phyloP scores from a whole-genome alignment of 92 coral and sea anemone species.

The Umimayanthus chanpuru region DNA sequence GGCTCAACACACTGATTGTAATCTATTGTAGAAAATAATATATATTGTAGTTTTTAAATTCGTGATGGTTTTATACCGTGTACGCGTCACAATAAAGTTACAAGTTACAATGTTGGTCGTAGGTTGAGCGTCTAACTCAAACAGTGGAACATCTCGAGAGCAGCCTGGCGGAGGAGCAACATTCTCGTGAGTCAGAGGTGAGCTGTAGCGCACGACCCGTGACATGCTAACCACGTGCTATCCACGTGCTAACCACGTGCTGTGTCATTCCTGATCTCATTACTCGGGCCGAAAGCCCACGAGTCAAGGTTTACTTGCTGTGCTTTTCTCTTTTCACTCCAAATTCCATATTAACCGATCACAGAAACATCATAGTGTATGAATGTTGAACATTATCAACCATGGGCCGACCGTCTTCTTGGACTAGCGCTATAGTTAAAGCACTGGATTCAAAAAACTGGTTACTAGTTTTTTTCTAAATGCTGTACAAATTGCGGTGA shows the following conservation, averaged over 20 bases:
- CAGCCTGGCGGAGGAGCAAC: slow-evolving; percentile 59
- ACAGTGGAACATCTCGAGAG: slow-evolving; percentile 69
- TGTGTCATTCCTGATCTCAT: not conserved
- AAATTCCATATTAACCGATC: not conserved
- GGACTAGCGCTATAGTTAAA: too few relatives aligned
- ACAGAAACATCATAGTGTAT: not conserved
- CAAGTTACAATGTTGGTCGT: too few relatives aligned
- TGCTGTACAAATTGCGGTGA: too few relatives aligned
- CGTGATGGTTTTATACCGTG: too few relatives aligned
- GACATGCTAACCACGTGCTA: not conserved
- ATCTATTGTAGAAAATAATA: too few relatives aligned
- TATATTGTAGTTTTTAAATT: too few relatives aligned
- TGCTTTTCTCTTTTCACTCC: not conserved
- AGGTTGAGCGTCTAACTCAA: slow-evolving; percentile 78
- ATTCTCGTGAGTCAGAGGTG: slow-evolving; percentile 74
- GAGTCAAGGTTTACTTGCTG: not conserved
- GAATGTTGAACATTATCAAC: too few relatives aligned
- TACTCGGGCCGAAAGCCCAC: not conserved
- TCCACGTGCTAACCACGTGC: not conserved
- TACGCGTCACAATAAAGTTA: too few relatives aligned
- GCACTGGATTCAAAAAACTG: too few relatives aligned
- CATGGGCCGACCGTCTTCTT: too few relatives aligned
- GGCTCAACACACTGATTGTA: not conserved
- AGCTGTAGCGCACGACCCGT: not conserved
- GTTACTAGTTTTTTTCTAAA: too few relatives aligned